Percentiles rank a stretch among this genome's conserved stretches.
phyloP scores from a whole-genome alignment of 2,888 invertebrate species.

The Mimumesa dahlbomi region DNA sequence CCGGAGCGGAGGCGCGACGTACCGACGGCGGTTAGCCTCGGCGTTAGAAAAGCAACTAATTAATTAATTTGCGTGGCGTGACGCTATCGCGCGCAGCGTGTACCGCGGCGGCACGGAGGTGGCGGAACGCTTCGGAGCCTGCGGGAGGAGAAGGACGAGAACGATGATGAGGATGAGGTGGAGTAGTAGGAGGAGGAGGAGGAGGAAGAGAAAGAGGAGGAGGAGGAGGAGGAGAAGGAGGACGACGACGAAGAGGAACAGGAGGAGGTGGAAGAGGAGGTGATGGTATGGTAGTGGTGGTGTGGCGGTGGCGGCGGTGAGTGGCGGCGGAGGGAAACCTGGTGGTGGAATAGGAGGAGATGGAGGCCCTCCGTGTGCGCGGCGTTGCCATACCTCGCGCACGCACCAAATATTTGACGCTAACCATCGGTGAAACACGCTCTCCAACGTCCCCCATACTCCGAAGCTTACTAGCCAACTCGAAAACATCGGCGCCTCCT shows the following conservation, averaged over 20 bases:
- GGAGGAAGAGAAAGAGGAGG: slow-evolving; percentile 14
- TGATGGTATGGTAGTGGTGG: slow-evolving; percentile 30
- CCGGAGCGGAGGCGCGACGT: background rate
- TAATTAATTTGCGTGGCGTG: slow-evolving; percentile 74
- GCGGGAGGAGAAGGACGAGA: slow-evolving; percentile 14
- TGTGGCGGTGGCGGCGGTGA: slow-evolving; percentile 9
- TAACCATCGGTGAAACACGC: slow-evolving; percentile 79
- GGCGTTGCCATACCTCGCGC: slow-evolving; percentile 77
- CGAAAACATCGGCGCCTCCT: slow-evolving; percentile 78
- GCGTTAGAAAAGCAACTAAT: slow-evolving; percentile 73
- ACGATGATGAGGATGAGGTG: slow-evolving; percentile 22
- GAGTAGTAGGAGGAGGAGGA: slow-evolving; percentile 6
- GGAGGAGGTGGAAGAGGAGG: slow-evolving; percentile 23
- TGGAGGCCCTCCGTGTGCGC: slow-evolving; percentile 60
- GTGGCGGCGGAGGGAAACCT: slow-evolving; percentile 17
- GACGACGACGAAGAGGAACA: too few relatives aligned
- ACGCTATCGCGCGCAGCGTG: slow-evolving; percentile 66
- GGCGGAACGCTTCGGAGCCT: slow-evolving; percentile 7
- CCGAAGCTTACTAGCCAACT: slow-evolving; percentile 76
- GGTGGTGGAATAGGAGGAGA: slow-evolving; percentile 32
- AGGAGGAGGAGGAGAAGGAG: slow-evolving; percentile 21
- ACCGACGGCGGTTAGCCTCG: slow-evolving; percentile 42
- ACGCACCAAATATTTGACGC: slow-evolving; percentile 80
- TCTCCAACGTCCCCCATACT: slow-evolving; percentile 67
- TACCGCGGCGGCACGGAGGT: slow-evolving; percentile 35